Evolutionary conservation across 2,113 vertebrate species (phyloP).

Genomic region (Atrichornis clamosus): DNA sequence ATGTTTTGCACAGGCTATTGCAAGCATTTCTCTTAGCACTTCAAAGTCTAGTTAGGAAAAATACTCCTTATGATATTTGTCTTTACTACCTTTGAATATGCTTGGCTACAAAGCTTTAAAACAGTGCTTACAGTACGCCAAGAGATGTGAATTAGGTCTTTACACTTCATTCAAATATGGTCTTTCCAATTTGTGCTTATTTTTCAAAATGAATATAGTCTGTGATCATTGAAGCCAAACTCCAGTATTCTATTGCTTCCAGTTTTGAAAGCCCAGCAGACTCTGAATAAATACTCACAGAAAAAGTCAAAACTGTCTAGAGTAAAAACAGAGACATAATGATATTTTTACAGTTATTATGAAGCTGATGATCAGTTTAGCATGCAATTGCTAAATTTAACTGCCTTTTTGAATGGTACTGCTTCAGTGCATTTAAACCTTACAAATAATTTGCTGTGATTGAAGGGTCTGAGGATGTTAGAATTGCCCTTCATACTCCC

Average conservation of each 20-base stretch:
- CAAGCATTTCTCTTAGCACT: background rate
- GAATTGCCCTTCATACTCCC: background rate
- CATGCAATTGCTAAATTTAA: background rate
- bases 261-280: background rate
- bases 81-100: conserved; percentile 5
- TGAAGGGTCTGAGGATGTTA: background rate
- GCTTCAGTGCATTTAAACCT: background rate
- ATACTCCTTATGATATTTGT: background rate
- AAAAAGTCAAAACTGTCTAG: background rate
- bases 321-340: background rate
- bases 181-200: conserved; percentile 9
- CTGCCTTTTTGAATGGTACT: background rate
- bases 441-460: background rate
- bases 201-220: conserved; percentile 3
- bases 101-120: background rate
- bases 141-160: background rate
- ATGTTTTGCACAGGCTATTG: background rate
- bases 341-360: background rate
- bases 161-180: conserved; percentile 18
- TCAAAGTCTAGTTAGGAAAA: background rate
- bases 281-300: background rate
- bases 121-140: background rate
- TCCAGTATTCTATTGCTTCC: background rate
- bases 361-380: background rate
- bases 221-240: conserved; percentile 7